Evolutionary conservation across 2,797 vertebrate genomes (phyloP), one percentile per base, ranked within the genome.

Genomic region (Sebastes melanostomus): DNA sequence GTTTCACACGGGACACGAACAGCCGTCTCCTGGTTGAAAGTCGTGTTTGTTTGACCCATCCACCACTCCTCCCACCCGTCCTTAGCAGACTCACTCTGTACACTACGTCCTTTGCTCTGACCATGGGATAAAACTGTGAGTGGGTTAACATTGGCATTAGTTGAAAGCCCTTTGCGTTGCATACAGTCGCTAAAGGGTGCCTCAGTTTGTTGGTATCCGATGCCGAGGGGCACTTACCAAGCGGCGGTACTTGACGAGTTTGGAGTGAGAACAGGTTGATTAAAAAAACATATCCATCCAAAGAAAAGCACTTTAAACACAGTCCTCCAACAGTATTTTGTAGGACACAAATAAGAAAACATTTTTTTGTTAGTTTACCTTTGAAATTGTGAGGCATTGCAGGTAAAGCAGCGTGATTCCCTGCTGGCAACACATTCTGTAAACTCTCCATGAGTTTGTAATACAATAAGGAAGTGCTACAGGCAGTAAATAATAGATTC

Each of bases 401-500:
- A 29, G 24, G 30, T 61, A 22, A 68, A 50, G 11, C 29, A 46
- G 38, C 34, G 22, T 10, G 46, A 76, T 66, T 69, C 77, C 66
- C 56, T 59, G 42, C 80, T 71, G 83, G 75, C 32, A 72, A 18
- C 59, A 46, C 56, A 30, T 54, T 83, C 65, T 68, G 59, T 67
- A 74, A 67, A 50, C 71, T 60, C 66, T 62, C 30, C 42, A n/a
- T n/a, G 63, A 73, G 30, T 81, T 29, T 22, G 22, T 72, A 30
- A 75, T 32, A 68, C 75, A 85, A 81, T 80, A 68, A 75, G 67
- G 84, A 83, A 80, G 76, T 60, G 74, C 76, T 72, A 69, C 72
- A 75, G 77, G 73, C 67, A 38, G 30, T 80, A 66, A 91, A 86
- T 80, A 85, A 83, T 72, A 82, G 77, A 83, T 83, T 72, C 32